Conservation (phyloP, 1,140 invertebrate species). For the Gonioctena quinquepunctata region DNA sequence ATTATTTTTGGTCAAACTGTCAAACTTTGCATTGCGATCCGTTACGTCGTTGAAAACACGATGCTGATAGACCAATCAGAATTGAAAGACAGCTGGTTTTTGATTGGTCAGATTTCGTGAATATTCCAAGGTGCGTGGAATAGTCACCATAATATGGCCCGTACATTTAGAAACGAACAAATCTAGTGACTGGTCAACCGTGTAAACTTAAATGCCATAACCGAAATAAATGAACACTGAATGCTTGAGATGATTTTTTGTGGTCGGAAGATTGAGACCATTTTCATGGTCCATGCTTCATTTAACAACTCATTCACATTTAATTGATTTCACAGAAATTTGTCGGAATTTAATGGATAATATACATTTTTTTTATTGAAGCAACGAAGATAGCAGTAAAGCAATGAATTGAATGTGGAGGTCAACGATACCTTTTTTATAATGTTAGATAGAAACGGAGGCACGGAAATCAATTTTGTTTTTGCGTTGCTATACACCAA, state of each 20-base stretch:
- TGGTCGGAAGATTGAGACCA: background rate
- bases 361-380: background rate
- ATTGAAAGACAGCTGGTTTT: too few species aligned
- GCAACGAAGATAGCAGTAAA: background rate
- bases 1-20: too few species aligned
- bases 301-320: background rate
- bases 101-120: too few species aligned
- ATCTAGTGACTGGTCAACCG: too few species aligned
- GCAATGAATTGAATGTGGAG: background rate
- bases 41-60: too few species aligned
- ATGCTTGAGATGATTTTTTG: background rate
- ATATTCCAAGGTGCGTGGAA: too few species aligned
- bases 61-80: too few species aligned
- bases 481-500: too few species aligned
- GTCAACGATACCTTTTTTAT: background rate
- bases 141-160: too few species aligned
- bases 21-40: too few species aligned
- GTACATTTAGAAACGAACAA: too few species aligned
- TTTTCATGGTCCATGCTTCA: background rate
- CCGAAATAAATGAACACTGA: background rate
- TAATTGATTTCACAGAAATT: background rate
- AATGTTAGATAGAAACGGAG: background rate
- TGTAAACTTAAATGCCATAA: background rate
- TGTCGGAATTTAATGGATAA: background rate
- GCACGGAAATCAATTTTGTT: background rate